Percentiles rank a stretch among this genome's conserved stretches.
These are phyloP conservation scores for Sardina pilchardus DNA, from an alignment of 2,113 vertebrate genomes.

Conservation along the genomic window DNA sequence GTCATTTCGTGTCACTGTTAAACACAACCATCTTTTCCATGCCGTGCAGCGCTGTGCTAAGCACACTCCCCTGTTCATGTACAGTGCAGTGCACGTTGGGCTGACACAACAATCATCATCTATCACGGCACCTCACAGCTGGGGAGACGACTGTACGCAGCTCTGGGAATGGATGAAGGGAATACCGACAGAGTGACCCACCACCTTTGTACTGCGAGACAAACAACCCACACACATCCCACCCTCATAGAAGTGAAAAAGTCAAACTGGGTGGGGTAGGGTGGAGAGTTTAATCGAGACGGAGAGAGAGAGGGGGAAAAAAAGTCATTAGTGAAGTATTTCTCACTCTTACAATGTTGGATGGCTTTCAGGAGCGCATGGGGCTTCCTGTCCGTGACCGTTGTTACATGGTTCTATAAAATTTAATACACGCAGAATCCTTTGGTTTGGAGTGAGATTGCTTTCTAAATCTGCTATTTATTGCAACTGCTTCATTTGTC, in stretches of 20 bases:
- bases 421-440: constrained; percentile 33
- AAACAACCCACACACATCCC: constrained; percentile 34
- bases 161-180: constrained; percentile 16
- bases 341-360: constrained; percentile 36
- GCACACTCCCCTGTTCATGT: not conserved
- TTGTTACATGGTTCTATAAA: constrained; percentile 50
- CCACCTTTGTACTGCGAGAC: constrained; percentile 41
- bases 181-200: constrained; percentile 45
- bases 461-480: constrained; percentile 41
- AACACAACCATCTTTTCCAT: not conserved
- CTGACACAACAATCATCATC: not conserved
- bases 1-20: not conserved
- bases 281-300: not conserved
- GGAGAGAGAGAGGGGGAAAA: constrained; percentile 10
- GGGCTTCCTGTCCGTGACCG: constrained; percentile 36
- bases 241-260: constrained; percentile 20
- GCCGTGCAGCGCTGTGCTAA: not conserved
- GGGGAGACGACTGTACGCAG: constrained; percentile 29
- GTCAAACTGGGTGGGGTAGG: not conserved
- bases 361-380: constrained; percentile 41
- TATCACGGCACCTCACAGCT: constrained; percentile 7
- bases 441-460: constrained; percentile 37
- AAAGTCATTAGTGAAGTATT: constrained; percentile 49
- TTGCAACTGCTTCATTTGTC: constrained; percentile 32
- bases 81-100: not conserved